Conservation (phyloP, 2,113 vertebrate species). For the Xiphophorus couchianus region DNA sequence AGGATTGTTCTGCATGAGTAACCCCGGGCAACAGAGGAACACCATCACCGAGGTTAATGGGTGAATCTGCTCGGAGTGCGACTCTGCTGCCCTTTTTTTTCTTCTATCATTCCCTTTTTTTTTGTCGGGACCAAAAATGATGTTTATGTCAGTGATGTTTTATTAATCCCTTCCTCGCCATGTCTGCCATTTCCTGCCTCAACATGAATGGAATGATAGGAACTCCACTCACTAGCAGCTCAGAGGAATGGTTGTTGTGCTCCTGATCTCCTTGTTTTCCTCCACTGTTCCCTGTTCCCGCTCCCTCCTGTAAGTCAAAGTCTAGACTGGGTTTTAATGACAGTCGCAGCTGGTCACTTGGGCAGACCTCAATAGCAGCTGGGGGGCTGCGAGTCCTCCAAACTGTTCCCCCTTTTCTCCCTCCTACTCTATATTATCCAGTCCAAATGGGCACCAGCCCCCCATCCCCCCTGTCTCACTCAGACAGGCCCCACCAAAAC, state of each 20-base stretch:
- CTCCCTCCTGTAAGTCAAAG: slow-evolving; percentile 74
- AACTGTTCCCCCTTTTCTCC: slow-evolving; percentile 16
- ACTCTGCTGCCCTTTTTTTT: slow-evolving; percentile 37
- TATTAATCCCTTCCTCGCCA: slow-evolving; percentile 66
- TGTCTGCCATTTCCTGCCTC: slow-evolving; percentile 76
- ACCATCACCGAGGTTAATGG: slow-evolving; percentile 6
- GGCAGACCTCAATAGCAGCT: slow-evolving; percentile 61
- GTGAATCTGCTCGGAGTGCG: slow-evolving; percentile 42
- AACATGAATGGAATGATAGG: slow-evolving; percentile 81
- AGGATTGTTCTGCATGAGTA: slow-evolving; percentile 16
- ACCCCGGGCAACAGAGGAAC: slow-evolving; percentile 5
- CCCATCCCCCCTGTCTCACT: slow-evolving; percentile 58
- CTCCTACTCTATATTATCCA: slow-evolving; percentile 51
- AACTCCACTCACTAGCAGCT: slow-evolving; percentile 68
- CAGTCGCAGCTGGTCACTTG: slow-evolving; percentile 74
- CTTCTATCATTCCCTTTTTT: slow-evolving; percentile 15
- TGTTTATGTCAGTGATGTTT: slow-evolving; percentile 70
- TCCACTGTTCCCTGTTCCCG: slow-evolving; percentile 49
- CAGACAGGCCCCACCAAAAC: slow-evolving; percentile 52
- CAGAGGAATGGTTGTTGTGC: slow-evolving; percentile 34
- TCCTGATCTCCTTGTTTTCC: slow-evolving; percentile 47
- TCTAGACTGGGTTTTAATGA: slow-evolving; percentile 84
- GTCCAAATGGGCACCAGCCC: slow-evolving; percentile 42
- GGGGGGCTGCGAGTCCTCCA: slow-evolving; percentile 42
- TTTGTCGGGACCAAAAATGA: slow-evolving; percentile 46